phyloP scores from a whole-genome alignment of 1,140 invertebrate species.

The Ladona fulva region DNA sequence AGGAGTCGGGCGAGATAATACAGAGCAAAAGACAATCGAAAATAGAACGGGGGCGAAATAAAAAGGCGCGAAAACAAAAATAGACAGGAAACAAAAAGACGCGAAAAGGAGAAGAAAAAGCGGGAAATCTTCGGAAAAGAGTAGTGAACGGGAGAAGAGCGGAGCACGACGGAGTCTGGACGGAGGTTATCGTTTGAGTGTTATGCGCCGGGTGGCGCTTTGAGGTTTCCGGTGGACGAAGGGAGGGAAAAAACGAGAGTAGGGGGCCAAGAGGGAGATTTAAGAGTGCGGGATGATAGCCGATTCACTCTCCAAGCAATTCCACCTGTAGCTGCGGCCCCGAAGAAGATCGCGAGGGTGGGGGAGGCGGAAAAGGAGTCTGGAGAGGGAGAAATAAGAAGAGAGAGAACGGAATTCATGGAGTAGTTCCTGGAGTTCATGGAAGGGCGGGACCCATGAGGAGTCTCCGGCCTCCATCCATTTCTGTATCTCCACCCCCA shows the following conservation, averaged over 20 bases:
- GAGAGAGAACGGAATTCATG: neutral
- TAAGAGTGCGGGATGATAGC: neutral
- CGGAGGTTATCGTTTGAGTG: too few relatives aligned
- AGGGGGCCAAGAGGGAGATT: neutral
- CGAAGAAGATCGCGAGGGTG: conserved; percentile 6
- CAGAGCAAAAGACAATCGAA: too few relatives aligned
- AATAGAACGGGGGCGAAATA: too few relatives aligned
- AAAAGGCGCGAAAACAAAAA: too few relatives aligned
- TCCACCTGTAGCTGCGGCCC: neutral
- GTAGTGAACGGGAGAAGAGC: too few relatives aligned
- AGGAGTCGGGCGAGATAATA: too few relatives aligned
- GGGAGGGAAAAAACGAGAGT: neutral
- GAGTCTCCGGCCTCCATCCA: neutral
- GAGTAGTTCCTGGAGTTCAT: neutral
- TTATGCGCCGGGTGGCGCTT: too few relatives aligned
- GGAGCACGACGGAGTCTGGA: too few relatives aligned
- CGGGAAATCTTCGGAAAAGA: too few relatives aligned
- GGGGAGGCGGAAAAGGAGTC: neutral
- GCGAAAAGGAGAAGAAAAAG: too few relatives aligned
- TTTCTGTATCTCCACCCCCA: neutral
- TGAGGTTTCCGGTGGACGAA: neutral
- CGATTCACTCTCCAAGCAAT: neutral
- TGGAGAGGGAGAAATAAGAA: neutral
- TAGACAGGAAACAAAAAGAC: too few relatives aligned
- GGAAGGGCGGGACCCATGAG: neutral